A percentile compares a stretch with the other conserved stretches of the same genome.
phyloP scores from a whole-genome alignment of 2,888 invertebrate genomes.

The Agapetus fuscipes region DNA sequence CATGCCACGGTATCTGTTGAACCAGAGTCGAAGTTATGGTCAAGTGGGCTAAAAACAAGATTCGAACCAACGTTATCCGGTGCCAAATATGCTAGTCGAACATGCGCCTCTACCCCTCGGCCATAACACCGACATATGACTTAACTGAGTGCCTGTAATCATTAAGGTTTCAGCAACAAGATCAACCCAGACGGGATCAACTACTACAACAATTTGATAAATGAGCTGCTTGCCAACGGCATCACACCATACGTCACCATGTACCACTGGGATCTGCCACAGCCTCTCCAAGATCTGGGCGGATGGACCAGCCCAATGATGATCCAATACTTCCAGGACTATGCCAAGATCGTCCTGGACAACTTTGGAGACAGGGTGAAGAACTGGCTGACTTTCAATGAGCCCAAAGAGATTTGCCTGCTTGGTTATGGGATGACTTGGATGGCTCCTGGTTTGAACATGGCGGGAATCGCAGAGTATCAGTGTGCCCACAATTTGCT shows the following conservation, averaged over 20 bases:
- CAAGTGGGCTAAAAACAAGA: too few species aligned
- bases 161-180: conserved; percentile 38
- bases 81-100: too few species aligned
- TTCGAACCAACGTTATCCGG: too few species aligned
- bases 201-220: conserved; percentile 45
- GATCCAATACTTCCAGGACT: conserved; percentile 30
- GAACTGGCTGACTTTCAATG: conserved; percentile 41
- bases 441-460: conserved; percentile 25
- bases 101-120: too few species aligned
- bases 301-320: conserved; percentile 31
- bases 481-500: conserved; percentile 31
- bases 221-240: conserved; percentile 39
- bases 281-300: conserved; percentile 32
- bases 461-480: conserved; percentile 31
- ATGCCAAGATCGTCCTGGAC: conserved; percentile 28
- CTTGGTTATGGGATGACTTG: conserved; percentile 29
- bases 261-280: conserved; percentile 34
- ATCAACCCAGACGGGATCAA: conserved; percentile 40
- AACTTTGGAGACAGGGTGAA: conserved; percentile 33
- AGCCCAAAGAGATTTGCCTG: conserved; percentile 27
- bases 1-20: too few species aligned
- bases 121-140: too few species aligned
- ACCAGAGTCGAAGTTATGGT: too few species aligned
- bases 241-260: conserved; percentile 44
- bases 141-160: too few species aligned